Evolutionary conservation across 1,140 invertebrate species (phyloP).

Genomic region (Musca domestica): DNA sequence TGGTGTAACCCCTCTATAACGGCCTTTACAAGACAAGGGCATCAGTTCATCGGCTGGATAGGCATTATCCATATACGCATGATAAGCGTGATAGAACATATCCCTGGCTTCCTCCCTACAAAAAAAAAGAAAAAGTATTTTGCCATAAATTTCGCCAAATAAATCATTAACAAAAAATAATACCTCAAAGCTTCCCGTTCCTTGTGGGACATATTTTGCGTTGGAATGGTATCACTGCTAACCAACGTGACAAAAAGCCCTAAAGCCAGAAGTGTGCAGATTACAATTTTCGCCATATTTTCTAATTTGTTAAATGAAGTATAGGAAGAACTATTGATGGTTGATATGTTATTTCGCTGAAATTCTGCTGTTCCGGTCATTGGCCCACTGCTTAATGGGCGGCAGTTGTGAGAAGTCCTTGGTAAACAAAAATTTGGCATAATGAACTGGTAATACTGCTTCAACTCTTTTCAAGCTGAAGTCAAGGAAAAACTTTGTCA

Average conservation of each 20-base stretch:
- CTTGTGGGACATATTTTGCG: slow-evolving; percentile 60
- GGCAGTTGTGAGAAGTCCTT: too few species aligned
- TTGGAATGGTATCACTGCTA: slow-evolving; percentile 37
- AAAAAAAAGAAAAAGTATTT: slow-evolving; percentile 2
- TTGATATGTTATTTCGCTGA: too few species aligned
- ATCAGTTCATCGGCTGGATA: slow-evolving; percentile 98
- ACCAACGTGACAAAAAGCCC: slow-evolving; percentile 5
- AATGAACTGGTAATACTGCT: background rate
- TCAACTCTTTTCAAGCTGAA: background rate
- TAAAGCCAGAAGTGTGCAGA: slow-evolving; percentile 9
- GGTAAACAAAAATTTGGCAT: background rate
- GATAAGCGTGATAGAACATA: slow-evolving; percentile 98
- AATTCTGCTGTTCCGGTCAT: too few species aligned
- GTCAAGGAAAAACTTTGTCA: background rate
- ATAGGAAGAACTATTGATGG: too few species aligned
- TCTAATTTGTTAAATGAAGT: too few species aligned
- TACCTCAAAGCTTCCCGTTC: slow-evolving; percentile 61
- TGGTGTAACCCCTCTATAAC: slow-evolving; percentile 81
- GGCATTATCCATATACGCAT: slow-evolving; percentile 95
- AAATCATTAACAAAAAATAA: background rate
- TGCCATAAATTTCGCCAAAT: too few species aligned
- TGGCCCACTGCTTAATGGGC: too few species aligned
- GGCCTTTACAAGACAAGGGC: slow-evolving; percentile 92
- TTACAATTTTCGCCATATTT: background rate
- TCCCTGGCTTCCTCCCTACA: slow-evolving; percentile 68